Evolutionary conservation across 1,140 invertebrate species (phyloP), one percentile per base, ranked within the genome.

Genomic region (Macrotrachela quadricornifera): DNA sequence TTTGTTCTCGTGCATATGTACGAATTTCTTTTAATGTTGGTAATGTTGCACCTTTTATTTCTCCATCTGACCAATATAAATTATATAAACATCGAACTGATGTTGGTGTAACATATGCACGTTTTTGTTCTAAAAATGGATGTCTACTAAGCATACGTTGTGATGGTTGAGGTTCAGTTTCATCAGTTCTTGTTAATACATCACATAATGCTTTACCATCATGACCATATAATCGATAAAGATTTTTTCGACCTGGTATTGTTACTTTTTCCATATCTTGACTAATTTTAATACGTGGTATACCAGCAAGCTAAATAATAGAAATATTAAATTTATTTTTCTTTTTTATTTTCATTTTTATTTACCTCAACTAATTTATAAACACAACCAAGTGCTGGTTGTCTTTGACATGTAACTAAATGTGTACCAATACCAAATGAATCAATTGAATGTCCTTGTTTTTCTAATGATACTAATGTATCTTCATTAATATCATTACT

Each of bases 401-500:
- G 90, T 58, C 78, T 75, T 62, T 80, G 78, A 66, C 78, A 80
- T 1, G 79, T 80, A 2, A 80, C 78, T 56, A 90, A 74, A 74
- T 91, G 85, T 30, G 87, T 92, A 56, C 90, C 91, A 64, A 96
- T 92, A 15, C 87, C 90, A 71, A 91, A 95, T 61, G 83, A 84
- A 71, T 94, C 82, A 51, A 99, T 96, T 65, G 83, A 80, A 66
- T 94, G 90, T 39, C 83, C 83, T 74, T 71, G 56, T 30, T 45
- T 50, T 16, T 55, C 46, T 9, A 55, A 14, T 36, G 54, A 55
- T 41, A 50, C 40, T 63, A 97, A 96, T 4, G 91, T 97, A 58
- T 97, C 92, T 73, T 97, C 92, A 63, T 97, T 97, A 42, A 99
- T 96, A 64, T 97, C 92, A 71, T 97, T 97, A 15, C 88, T 94